Conservation (phyloP, 2,113 vertebrate species). For the Pangasianodon hypophthalmus region DNA sequence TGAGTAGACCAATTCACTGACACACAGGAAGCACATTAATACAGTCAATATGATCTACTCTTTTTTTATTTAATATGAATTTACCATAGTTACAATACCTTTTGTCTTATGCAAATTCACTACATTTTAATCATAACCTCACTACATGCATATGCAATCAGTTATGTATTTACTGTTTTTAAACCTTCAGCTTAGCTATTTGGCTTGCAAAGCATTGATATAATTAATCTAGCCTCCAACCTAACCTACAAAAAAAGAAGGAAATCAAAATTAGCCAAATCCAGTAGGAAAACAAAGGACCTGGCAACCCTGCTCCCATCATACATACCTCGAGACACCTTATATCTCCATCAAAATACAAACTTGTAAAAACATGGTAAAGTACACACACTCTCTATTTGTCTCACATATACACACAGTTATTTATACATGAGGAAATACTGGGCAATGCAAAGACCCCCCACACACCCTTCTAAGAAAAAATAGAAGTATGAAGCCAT, state of each 20-base stretch:
- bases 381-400: slow-evolving; percentile 14
- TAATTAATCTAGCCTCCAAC: background rate
- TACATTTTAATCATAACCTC: background rate
- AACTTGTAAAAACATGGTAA: background rate
- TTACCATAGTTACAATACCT: background rate
- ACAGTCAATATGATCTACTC: background rate
- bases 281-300: background rate
- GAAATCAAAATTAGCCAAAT: background rate
- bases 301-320: background rate
- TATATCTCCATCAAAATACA: background rate
- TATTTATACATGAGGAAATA: slow-evolving; percentile 53
- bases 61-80: background rate
- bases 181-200: background rate
- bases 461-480: background rate
- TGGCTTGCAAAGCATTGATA: background rate
- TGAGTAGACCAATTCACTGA: background rate
- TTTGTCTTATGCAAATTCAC: background rate
- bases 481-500: slow-evolving; percentile 69
- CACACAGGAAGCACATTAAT: background rate
- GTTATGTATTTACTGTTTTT: background rate
- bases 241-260: background rate
- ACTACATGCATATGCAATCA: background rate
- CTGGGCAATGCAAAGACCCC: slow-evolving; percentile 61
- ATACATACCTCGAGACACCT: background rate
- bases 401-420: slow-evolving; percentile 24